These are phyloP conservation scores for Limenitis camilla DNA, from an alignment of 2,888 invertebrate genomes.

Conservation along the genomic window DNA sequence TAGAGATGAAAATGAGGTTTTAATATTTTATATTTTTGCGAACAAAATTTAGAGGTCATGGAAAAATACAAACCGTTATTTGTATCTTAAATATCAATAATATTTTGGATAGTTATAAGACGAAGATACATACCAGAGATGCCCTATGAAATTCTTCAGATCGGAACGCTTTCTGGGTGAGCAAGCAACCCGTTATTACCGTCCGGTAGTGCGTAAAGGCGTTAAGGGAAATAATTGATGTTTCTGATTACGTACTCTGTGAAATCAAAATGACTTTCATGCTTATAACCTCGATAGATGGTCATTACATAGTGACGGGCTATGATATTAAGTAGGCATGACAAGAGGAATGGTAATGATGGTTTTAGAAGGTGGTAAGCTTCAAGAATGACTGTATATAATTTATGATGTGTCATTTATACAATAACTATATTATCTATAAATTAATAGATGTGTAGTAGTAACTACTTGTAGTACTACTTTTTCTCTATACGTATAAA, in stretches of 20 bases:
- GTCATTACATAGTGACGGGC: conserved; percentile 15
- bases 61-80: no score
- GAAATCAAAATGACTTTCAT: conserved; percentile 45
- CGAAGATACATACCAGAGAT: background rate
- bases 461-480: no score
- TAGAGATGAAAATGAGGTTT: no score
- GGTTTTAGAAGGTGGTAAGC: conserved; percentile 22
- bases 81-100: no score
- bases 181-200: conserved; percentile 10
- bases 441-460: no score
- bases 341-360: conserved; percentile 25
- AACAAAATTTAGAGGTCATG: no score
- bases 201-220: conserved; percentile 27
- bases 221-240: conserved; percentile 26
- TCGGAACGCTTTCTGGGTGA: conserved; percentile 13
- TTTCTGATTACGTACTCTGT: conserved; percentile 47
- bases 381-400: conserved; percentile 20
- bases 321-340: conserved; percentile 25
- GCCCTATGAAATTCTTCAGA: conserved; percentile 4
- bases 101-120: no score
- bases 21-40: no score
- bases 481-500: no score
- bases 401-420: conserved; percentile 20
- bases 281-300: conserved; percentile 19
- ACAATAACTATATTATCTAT: background rate